Evolutionary conservation across 2,113 vertebrate species (phyloP), one percentile per base, ranked within the genome.

Genomic region (Leptobrachium ailaonicum): DNA sequence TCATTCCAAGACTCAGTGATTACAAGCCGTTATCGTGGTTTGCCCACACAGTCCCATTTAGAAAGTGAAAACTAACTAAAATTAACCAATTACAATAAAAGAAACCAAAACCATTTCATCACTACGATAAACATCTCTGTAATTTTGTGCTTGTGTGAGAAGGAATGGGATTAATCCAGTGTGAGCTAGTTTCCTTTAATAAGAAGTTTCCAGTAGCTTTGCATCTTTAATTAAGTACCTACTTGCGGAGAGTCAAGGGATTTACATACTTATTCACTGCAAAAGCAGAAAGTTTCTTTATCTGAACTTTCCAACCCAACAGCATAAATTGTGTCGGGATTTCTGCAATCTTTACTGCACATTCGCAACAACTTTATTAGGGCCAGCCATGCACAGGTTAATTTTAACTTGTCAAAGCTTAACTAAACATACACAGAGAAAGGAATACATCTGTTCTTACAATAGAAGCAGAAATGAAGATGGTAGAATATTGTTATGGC

Each of bases 161-260:
- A 74, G 53, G 43, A 72, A 82, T 11, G 60, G 41, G 44, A 77
- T 44, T 71, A 83, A 82, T 81, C 43, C 41, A 70, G n/a, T 53
- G 41, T 41, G 63, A 83, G 41, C 40, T 54, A 41, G n/a, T n/a
- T 70, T 75, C 70, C 82, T 77, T 40, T 62, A 69, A 71, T 76
- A 76, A 50, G 41, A 54, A 77, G 70, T 58, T 76, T 83, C 70
- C 84, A 80, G 12, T 9, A 75, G 71, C 73, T 87, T 88, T 74
- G 6, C 42, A 66, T 84, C 41, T 58, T 83, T 88, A 85, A 84
- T 56, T 84, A 45, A 76, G 75, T 84, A 85, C 69, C 78, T 70
- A 75, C 73, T 64, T 86, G 79, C 62, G 69, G 40, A 66, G 79
- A 82, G 58, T 41, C n/a, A 32, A 60, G 75, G 53, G 66, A 66